Conservation (phyloP, 2,888 invertebrate genomes). For the Zootermopsis nevadensis region DNA sequence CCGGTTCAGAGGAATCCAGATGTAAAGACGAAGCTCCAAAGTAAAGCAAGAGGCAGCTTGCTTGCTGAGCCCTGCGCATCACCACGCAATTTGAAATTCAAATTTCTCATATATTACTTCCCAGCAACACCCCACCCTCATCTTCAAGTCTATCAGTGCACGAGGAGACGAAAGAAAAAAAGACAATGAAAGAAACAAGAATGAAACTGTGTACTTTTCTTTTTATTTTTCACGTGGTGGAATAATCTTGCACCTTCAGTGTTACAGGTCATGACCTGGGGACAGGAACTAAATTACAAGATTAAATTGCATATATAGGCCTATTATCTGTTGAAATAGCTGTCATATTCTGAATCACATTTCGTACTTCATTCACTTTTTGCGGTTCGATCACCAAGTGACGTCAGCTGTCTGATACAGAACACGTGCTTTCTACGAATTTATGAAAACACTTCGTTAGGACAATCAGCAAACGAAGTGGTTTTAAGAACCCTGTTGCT, state of each 20-base stretch:
- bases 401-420: too few relatives aligned
- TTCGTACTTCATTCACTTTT: too few relatives aligned
- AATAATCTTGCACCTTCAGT: not conserved
- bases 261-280: not conserved
- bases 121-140: slow-evolving; percentile 22
- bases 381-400: too few relatives aligned
- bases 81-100: slow-evolving; percentile 37
- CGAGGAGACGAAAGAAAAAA: not conserved
- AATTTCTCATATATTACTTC: slow-evolving; percentile 39
- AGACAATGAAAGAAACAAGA: too few relatives aligned
- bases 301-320: too few relatives aligned
- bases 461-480: too few relatives aligned
- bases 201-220: slow-evolving; percentile 33
- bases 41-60: slow-evolving; percentile 16
- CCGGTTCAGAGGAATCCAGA: not conserved
- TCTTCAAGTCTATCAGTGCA: slow-evolving; percentile 23
- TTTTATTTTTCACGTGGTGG: not conserved
- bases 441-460: too few relatives aligned
- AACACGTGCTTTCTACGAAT: too few relatives aligned
- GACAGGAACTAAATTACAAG: not conserved
- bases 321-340: too few relatives aligned
- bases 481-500: too few relatives aligned
- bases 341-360: too few relatives aligned
- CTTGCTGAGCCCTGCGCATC: slow-evolving; percentile 17
- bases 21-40: not conserved